Percentiles rank a stretch among this genome's conserved stretches.
phyloP scores from a whole-genome alignment of 2,797 vertebrate genomes.

The Botia almorhae region DNA sequence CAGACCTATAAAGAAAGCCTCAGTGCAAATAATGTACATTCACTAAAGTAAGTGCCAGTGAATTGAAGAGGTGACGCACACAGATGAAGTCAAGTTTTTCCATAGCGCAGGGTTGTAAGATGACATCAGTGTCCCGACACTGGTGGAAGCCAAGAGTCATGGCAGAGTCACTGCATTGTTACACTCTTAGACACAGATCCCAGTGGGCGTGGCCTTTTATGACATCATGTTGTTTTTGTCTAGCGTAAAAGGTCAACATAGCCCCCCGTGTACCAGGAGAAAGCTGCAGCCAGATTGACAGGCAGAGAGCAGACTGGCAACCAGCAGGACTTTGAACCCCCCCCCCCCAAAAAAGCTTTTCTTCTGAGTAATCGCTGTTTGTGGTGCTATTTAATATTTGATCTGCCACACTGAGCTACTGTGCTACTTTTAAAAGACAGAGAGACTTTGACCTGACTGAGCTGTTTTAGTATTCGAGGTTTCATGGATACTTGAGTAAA shows the following conservation, averaged over 20 bases:
- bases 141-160: constrained; percentile 32
- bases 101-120: constrained; percentile 40
- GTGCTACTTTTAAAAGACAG: constrained; percentile 11
- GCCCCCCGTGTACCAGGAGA: constrained; percentile 12
- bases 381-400: constrained; percentile 42
- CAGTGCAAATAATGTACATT: not conserved
- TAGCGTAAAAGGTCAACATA: constrained; percentile 49
- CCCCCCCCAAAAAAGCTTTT: constrained; percentile 16
- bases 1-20: not conserved
- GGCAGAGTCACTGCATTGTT: constrained; percentile 18
- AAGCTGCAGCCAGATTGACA: constrained; percentile 14
- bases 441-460: constrained; percentile 51
- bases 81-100: not conserved
- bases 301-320: constrained; percentile 55
- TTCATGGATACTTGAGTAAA: constrained; percentile 35
- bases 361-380: constrained; percentile 37
- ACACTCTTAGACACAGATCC: constrained; percentile 29
- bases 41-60: not conserved
- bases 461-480: constrained; percentile 33
- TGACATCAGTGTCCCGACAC: constrained; percentile 5
- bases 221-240: constrained; percentile 37
- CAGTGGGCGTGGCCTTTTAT: constrained; percentile 29
- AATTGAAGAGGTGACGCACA: not conserved
- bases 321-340: constrained; percentile 42
- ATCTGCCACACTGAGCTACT: not conserved